Evolutionary conservation across 2,888 invertebrate genomes (phyloP).

Genomic region (Spodoptera picta): DNA sequence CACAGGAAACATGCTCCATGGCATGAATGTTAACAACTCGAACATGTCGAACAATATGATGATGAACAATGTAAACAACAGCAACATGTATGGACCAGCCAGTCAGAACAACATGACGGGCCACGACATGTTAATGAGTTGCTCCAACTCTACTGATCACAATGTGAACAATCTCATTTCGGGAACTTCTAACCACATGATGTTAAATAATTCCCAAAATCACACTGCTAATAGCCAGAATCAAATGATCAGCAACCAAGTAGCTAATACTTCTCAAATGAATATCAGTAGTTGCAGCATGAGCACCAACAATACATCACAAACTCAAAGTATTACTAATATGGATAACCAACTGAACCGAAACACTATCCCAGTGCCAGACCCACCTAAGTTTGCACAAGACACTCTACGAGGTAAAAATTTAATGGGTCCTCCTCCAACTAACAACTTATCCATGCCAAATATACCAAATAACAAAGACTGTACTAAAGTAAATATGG

Average conservation of each 20-base stretch:
- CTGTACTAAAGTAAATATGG: constrained; percentile 81
- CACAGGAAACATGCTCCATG: constrained; percentile 79
- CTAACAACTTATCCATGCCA: constrained; percentile 71
- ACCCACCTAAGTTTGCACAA: constrained; percentile 78
- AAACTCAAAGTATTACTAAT: constrained; percentile 72
- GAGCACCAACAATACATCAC: constrained; percentile 72
- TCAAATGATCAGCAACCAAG: constrained; percentile 74
- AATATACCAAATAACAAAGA: constrained; percentile 74
- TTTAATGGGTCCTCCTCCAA: constrained; percentile 78
- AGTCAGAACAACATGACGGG: constrained; percentile 74
- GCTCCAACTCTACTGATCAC: constrained; percentile 79
- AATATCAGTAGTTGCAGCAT: constrained; percentile 83
- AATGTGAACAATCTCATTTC: constrained; percentile 77
- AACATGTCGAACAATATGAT: constrained; percentile 81
- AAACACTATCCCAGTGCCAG: constrained; percentile 73
- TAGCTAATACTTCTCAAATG: constrained; percentile 75
- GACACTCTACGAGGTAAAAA: constrained; percentile 81
- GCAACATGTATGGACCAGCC: constrained; percentile 73
- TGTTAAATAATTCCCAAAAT: constrained; percentile 79
- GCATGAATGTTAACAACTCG: constrained; percentile 78
- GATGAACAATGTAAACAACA: constrained; percentile 78
- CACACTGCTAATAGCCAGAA: constrained; percentile 76
- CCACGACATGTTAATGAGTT: constrained; percentile 84
- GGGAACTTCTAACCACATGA: constrained; percentile 78
- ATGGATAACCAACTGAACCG: constrained; percentile 79